Conservation (phyloP, 2,797 vertebrate genomes). For the Lacerta bilineata region DNA sequence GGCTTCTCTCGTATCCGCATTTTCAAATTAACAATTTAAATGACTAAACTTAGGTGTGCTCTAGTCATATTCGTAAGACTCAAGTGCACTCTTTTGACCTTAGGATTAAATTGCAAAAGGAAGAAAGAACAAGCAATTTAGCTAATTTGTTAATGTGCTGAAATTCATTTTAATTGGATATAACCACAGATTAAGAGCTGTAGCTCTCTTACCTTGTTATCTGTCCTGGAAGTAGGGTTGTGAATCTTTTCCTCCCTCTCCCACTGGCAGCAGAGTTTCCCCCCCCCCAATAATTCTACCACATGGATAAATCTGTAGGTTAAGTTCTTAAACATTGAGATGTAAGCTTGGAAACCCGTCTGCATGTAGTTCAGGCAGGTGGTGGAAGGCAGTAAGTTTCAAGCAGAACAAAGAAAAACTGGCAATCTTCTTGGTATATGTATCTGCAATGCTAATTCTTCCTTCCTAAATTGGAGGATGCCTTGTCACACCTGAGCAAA, state of each 20-base stretch:
- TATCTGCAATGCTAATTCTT: not conserved
- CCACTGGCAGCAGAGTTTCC: not conserved
- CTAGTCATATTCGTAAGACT: not conserved
- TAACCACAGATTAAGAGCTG: not conserved
- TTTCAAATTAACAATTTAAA: slow-evolving; percentile 2
- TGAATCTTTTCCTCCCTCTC: not conserved
- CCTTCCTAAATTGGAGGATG: not conserved
- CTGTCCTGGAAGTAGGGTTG: not conserved
- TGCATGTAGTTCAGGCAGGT: not conserved
- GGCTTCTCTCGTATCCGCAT: not conserved
- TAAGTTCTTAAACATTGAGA: not conserved
- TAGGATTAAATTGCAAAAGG: not conserved
- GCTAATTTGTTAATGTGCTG: not conserved
- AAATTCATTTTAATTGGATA: slow-evolving; percentile 4
- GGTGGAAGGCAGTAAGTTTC: not conserved
- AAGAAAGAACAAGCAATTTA: slow-evolving; percentile 1
- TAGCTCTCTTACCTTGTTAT: not conserved
- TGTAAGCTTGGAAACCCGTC: not conserved
- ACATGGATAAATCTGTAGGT: not conserved
- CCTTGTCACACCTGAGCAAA: not conserved
- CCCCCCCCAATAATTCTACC: not conserved
- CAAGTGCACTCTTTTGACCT: not conserved
- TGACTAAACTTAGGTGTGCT: not conserved
- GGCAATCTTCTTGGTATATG: not conserved
- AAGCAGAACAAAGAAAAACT: not conserved